A percentile compares a stretch with the other conserved stretches of the same genome.
Conservation (phyloP, 2,113 vertebrate genomes). For the Gymnocephalus cernua region DNA sequence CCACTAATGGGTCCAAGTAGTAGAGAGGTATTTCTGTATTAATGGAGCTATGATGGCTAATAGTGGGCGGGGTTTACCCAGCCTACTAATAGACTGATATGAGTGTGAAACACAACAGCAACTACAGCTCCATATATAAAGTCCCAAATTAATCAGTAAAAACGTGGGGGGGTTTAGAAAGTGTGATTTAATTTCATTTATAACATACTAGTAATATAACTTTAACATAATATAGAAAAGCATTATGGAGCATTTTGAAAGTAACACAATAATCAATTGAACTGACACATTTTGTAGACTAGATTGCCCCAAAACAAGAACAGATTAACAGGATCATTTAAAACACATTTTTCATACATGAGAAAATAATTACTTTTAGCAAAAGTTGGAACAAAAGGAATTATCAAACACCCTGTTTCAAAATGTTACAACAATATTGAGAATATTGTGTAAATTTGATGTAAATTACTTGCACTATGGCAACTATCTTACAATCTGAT, state of each 20-base stretch:
- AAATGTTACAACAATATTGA: neutral
- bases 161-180: neutral
- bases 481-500: conserved; percentile 67
- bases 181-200: conserved; percentile 3
- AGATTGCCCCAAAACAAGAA: neutral
- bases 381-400: conserved; percentile 4
- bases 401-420: neutral
- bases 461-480: neutral
- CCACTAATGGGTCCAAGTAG: neutral
- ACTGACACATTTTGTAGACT: neutral
- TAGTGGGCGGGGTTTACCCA: too few relatives aligned
- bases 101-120: neutral
- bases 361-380: neutral
- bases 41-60: neutral
- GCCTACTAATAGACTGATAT: neutral
- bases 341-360: neutral
- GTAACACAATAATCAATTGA: neutral
- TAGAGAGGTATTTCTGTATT: neutral
- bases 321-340: neutral
- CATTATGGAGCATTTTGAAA: neutral
- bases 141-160: neutral
- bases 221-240: conserved; percentile 10
- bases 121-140: neutral
- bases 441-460: conserved; percentile 2
- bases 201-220: neutral